Base-by-base conservation (phyloP, 2,888 invertebrate genomes). In the Scaptomyza reducta region DNA sequence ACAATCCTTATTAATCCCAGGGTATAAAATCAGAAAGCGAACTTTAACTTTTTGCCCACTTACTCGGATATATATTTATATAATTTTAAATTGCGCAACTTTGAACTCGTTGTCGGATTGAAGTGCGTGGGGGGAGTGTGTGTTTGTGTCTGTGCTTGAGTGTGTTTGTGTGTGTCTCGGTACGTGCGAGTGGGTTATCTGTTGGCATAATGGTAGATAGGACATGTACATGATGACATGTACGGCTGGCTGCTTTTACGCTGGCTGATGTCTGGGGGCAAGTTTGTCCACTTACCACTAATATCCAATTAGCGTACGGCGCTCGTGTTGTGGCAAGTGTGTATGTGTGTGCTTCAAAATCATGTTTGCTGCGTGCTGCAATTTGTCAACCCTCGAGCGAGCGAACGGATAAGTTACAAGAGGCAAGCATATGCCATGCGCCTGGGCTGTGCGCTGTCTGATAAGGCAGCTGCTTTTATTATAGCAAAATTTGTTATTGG, bases 401-500 rank as follows among this genome's bases (percentile, higher is more conserved):
- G 58, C 56, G 55, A 57, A 22, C 22, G 22, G 2, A 22, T 22
- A 22, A 22, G 22, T 22, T 22, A 5, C 22, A 22, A 2, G 22
- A 22, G 57, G 55, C 74, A 47, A 74, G 65, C 87, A 81, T 81
- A 81, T 81, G 80, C 62, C 63, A 46, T 7, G 58, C 55, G 61
- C 70, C 42, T 80, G 58, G 61, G 70, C 45, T 80, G 74, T 55
- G 56, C 45, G 46, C 44, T 42, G 56, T 44, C 76, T 79, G 82
- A 83, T 83, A 83, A 83, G 85, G 73, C 74, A 84, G 74, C 75
- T 59, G 68, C 64, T 75, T 87, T 84, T 85, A 76, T 85, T 79
- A 14, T 38, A 14, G 11, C 79, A 71, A 82, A 82, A 87, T 87
- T 83, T 81, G 88, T 81, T 87, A 87, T 83, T 87, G 87, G 76